Evolutionary conservation across 1,140 invertebrate genomes (phyloP).

Genomic region (Melanaphis sacchari): DNA sequence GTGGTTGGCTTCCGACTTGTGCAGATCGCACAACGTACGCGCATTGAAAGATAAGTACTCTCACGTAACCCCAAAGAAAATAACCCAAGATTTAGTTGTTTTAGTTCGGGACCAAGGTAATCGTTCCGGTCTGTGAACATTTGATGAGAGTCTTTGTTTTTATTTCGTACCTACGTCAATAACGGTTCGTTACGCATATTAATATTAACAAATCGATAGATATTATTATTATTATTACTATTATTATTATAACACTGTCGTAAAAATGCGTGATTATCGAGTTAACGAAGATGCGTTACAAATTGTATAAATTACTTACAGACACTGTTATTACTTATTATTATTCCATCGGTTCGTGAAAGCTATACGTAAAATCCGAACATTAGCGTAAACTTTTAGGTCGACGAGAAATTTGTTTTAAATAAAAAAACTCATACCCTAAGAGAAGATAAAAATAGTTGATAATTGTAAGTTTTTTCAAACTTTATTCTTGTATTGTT

Average conservation of each 20-base stretch:
- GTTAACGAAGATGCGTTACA: background rate
- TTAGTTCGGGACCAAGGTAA: background rate
- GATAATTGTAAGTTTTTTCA: background rate
- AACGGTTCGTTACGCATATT: background rate
- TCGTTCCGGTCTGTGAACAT: background rate
- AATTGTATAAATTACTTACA: background rate
- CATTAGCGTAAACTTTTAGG: background rate
- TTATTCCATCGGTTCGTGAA: background rate
- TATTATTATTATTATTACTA: background rate
- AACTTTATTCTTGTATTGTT: background rate
- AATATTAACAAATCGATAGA: background rate
- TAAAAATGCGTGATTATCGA: background rate
- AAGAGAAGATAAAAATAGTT: background rate
- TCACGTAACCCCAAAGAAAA: background rate
- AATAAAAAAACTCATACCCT: background rate
- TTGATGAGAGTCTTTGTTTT: background rate
- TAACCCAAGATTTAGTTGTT: background rate
- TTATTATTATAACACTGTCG: no score
- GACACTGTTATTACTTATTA: background rate
- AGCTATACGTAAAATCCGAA: background rate
- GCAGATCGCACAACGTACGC: background rate
- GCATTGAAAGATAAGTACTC: slow-evolving; percentile 1
- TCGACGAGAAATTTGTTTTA: background rate
- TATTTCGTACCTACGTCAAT: background rate
- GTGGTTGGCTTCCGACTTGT: background rate